Evolutionary conservation across 2,888 invertebrate species (phyloP).

Genomic region (Mimumesa dahlbomi): DNA sequence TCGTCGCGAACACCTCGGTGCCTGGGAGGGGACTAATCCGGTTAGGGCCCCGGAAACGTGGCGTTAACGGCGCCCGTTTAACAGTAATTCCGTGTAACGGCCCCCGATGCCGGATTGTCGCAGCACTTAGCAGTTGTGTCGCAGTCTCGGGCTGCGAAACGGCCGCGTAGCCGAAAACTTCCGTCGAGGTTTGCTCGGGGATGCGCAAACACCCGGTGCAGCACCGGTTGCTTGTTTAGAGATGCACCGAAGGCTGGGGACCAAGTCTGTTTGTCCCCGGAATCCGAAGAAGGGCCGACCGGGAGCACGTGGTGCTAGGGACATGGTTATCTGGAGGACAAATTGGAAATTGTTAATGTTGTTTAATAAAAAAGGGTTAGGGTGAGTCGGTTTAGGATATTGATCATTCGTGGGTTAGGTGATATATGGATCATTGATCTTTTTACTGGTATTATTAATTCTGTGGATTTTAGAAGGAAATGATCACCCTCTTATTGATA

Average conservation of each 20-base stretch:
- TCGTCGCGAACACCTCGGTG: slow-evolving; percentile 7
- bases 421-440: too few species aligned
- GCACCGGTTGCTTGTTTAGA: slow-evolving; percentile 43
- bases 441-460: too few species aligned
- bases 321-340: slow-evolving; percentile 20
- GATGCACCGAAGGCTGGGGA: slow-evolving; percentile 62
- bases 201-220: slow-evolving; percentile 59
- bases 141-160: too few species aligned
- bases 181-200: slow-evolving; percentile 47
- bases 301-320: too few species aligned
- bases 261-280: slow-evolving; percentile 69
- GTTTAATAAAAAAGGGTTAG: background rate
- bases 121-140: slow-evolving; percentile 70
- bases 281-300: slow-evolving; percentile 69
- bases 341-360: background rate
- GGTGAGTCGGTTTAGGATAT: background rate
- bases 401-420: too few species aligned
- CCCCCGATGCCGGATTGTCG: slow-evolving; percentile 68
- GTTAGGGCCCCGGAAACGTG: slow-evolving; percentile 56
- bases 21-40: slow-evolving; percentile 63
- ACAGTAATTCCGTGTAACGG: slow-evolving; percentile 74
- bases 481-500: too few species aligned
- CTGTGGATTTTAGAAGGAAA: too few species aligned
- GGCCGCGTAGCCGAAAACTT: slow-evolving; percentile 30
- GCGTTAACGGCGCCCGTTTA: slow-evolving; percentile 62